Conservation (phyloP, 1,140 invertebrate genomes). For the Palaemon carinicauda region DNA sequence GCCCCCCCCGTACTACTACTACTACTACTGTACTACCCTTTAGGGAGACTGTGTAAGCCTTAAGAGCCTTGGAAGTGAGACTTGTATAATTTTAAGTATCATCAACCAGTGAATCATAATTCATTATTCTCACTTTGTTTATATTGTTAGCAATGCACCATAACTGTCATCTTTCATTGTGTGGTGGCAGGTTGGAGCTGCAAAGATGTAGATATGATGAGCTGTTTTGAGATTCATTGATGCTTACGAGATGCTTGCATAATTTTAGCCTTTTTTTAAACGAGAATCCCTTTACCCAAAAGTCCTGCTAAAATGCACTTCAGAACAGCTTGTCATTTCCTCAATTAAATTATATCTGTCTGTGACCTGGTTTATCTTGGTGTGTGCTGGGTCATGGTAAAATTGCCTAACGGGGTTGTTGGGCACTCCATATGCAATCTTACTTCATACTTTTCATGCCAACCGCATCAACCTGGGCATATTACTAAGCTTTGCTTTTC, state of each 20-base stretch:
- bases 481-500: no score
- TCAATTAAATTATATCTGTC: slow-evolving; percentile 23
- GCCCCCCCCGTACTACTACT: no score
- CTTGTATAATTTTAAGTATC: no score
- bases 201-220: slow-evolving; percentile 33
- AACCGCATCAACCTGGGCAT: slow-evolving; percentile 32
- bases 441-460: slow-evolving; percentile 32
- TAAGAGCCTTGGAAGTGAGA: no score
- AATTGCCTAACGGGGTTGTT: slow-evolving; percentile 31
- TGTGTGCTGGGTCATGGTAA: slow-evolving; percentile 55
- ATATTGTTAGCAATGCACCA: slow-evolving; percentile 40
- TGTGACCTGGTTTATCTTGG: slow-evolving; percentile 53
- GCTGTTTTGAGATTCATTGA: slow-evolving; percentile 28
- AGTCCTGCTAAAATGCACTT: neutral
- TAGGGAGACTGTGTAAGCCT: no score
- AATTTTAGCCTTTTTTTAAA: slow-evolving; percentile 1
- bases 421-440: slow-evolving; percentile 52
- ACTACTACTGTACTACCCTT: no score
- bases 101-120: neutral
- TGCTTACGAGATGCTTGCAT: neutral
- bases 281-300: neutral
- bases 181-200: slow-evolving; percentile 55
- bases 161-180: slow-evolving; percentile 46
- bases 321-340: slow-evolving; percentile 35
- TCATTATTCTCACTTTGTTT: slow-evolving; percentile 4